Evolutionary conservation across 1,140 invertebrate genomes (phyloP), one percentile per base, ranked within the genome.

Genomic region (Plutomurus gul): DNA sequence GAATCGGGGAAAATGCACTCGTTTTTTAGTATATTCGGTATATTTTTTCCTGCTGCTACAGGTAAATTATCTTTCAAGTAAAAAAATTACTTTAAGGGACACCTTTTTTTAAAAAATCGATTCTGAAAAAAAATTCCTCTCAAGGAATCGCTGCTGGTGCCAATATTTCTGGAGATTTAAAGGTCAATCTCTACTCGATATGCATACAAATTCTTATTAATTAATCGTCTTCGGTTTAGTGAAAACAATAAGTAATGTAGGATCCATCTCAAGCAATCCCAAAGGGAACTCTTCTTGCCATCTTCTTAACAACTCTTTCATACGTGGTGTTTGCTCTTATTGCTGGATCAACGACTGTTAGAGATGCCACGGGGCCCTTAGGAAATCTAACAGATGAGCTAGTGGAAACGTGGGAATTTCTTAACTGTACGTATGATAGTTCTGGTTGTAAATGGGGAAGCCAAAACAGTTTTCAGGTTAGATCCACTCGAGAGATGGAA

Each of bases 1-100:
- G 77, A 84, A 27, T 81, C 77, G 10, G 84, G 85, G 39, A 84
- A 80, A 8, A 40, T 27, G n/a, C 81, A 84, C 83, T 80, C 84
- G 73, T 97, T 99, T 88, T 98, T 98, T 87, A 94, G 94, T 2
- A 94, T 98, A 0, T 96, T 98, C 87, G 91, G 95, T 6, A 94
- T 99, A 74, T 91, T 90, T 84, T 91, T 91, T 83, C 90, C 90
- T 0, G 89, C 91, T 16, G 89, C 89, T 4, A 91, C 90, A 20
- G 90, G n/a, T n/a, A n/a, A n/a, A n/a, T n/a, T n/a, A n/a, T n/a
- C n/a, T n/a, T n/a, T n/a, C n/a, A n/a, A n/a, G n/a, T n/a, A n/a
- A n/a, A n/a, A n/a, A n/a, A n/a, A n/a, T n/a, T n/a, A n/a, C n/a
- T n/a, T n/a, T n/a, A n/a, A n/a, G n/a, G n/a, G n/a, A n/a, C n/a